These are phyloP conservation scores for Apostichopus parvimensis DNA, from an alignment of 35 echinoderm and acorn worm genomes.

Conservation along the genomic window DNA sequence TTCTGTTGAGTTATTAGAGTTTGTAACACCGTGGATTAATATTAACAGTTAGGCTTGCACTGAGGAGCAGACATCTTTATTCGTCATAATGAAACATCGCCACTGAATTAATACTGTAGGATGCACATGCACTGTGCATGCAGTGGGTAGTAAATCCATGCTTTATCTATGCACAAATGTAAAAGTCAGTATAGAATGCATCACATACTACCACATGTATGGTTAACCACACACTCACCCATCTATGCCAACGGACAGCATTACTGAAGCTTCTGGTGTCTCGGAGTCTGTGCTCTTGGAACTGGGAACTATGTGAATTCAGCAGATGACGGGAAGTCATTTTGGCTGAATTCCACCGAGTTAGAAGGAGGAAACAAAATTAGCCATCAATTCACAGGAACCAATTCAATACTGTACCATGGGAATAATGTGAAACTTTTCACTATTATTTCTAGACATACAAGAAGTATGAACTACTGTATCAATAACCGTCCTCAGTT, in stretches of 20 bases:
- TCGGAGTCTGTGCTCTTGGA: conserved; percentile 62
- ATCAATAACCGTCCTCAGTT: too few species aligned
- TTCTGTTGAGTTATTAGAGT: too few species aligned
- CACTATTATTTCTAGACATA: too few species aligned
- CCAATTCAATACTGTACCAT: background rate
- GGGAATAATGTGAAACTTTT: too few species aligned
- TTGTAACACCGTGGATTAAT: too few species aligned
- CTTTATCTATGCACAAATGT: background rate
- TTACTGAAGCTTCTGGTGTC: conserved; percentile 72
- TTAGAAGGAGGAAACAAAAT: background rate
- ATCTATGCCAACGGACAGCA: conserved; percentile 68
- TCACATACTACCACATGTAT: background rate
- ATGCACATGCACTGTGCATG: conserved; percentile 1
- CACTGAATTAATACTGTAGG: background rate
- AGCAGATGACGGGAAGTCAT: conserved; percentile 54
- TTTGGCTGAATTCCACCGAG: conserved; percentile 11
- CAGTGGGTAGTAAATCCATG: background rate
- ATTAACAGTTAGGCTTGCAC: too few species aligned
- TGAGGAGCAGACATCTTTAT: too few species aligned
- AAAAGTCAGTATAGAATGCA: background rate
- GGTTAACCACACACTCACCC: conserved; percentile 41
- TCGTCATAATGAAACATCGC: too few species aligned
- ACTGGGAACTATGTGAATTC: conserved; percentile 53
- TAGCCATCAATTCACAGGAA: too few species aligned
- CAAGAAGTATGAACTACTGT: too few species aligned